These are phyloP conservation scores for Chrysolina americana DNA, from an alignment of 2,888 invertebrate species.

Conservation along the genomic window DNA sequence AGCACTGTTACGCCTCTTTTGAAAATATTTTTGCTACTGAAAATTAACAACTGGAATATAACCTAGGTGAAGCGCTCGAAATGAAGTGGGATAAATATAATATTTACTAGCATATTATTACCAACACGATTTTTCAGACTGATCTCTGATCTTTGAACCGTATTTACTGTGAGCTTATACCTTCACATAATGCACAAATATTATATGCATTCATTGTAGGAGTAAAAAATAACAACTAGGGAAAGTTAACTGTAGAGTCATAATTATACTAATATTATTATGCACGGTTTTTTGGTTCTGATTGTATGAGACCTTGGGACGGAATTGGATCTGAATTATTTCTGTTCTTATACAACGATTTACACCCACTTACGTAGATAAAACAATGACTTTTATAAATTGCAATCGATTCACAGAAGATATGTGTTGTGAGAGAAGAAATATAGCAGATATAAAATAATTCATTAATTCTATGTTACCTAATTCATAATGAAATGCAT, in stretches of 20 bases:
- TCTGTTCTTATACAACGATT: conserved; percentile 4
- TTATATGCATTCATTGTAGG: neutral
- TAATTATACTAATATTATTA: neutral
- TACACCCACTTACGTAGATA: conserved; percentile 14
- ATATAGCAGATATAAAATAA: neutral
- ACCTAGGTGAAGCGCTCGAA: too few species aligned
- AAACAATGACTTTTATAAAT: conserved; percentile 9
- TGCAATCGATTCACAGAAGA: neutral
- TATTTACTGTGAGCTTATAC: neutral
- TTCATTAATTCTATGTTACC: neutral
- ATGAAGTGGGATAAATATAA: too few species aligned
- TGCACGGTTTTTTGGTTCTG: conserved; percentile 13
- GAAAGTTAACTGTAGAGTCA: conserved; percentile 4
- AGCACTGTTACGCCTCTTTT: too few species aligned
- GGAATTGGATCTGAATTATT: conserved; percentile 2
- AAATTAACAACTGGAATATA: too few species aligned
- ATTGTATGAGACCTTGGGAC: conserved; percentile 12
- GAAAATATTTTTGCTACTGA: too few species aligned
- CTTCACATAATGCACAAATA: conserved; percentile 14
- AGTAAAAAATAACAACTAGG: neutral
- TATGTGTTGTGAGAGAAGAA: neutral
- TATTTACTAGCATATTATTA: too few species aligned
- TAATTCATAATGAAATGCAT: too few species aligned
- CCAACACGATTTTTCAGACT: neutral
- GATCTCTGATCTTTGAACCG: neutral